A percentile compares a stretch with the other conserved stretches of the same genome.
Conservation (phyloP, 2,113 vertebrate genomes). For the Verasper variegatus region DNA sequence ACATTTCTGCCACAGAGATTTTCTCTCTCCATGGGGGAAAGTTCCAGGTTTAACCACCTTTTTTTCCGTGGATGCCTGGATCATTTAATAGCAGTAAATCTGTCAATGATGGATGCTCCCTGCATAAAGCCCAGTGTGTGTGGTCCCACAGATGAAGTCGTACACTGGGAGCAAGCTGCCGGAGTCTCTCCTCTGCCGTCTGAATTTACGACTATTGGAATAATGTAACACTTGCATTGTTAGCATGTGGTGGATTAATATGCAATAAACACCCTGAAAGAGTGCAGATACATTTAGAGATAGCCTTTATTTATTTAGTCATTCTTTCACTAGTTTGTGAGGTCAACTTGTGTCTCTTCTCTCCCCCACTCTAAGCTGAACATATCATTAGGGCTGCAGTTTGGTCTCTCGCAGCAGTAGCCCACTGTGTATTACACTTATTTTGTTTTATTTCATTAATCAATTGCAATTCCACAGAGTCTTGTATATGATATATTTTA, state of each 20-base stretch:
- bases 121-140: constrained; percentile 24
- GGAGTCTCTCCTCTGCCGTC: constrained; percentile 20
- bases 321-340: constrained; percentile 24
- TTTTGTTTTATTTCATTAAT: not conserved
- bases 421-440: not conserved
- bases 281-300: constrained; percentile 6
- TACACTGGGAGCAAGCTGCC: constrained; percentile 24
- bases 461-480: not conserved
- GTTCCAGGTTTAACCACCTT: constrained; percentile 44
- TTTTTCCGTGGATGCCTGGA: constrained; percentile 14
- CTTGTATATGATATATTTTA: constrained; percentile 29
- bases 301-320: constrained; percentile 33
- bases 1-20: constrained; percentile 40
- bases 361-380: not conserved
- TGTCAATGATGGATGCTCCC: constrained; percentile 45
- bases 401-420: not conserved
- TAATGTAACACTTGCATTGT: constrained; percentile 26
- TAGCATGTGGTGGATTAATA: constrained; percentile 33
- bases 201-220: constrained; percentile 31
- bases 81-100: constrained; percentile 28
- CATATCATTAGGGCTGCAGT: not conserved
- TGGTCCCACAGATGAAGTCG: constrained; percentile 26
- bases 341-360: not conserved
- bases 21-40: constrained; percentile 3
- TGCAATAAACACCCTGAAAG: constrained; percentile 31